Evolutionary conservation across 1,140 invertebrate genomes (phyloP).

Genomic region (Lithobius niger): DNA sequence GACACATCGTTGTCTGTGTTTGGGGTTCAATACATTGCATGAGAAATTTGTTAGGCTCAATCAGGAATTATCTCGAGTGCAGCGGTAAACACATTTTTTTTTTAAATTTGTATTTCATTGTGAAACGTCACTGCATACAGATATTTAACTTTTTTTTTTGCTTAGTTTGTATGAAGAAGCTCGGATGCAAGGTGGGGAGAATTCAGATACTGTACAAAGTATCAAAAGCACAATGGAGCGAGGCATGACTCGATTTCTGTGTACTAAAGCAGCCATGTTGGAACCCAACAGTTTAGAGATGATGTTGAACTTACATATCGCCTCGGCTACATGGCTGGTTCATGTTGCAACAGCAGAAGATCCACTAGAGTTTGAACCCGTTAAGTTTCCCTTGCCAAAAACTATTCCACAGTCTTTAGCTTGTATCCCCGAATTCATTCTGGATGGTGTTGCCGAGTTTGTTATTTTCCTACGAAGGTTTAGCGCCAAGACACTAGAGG

Average conservation of each 20-base stretch:
- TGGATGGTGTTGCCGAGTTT: constrained; percentile 72
- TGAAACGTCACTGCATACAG: background rate
- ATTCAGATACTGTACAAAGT: constrained; percentile 40
- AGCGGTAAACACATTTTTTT: too few relatives aligned
- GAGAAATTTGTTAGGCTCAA: constrained; percentile 52
- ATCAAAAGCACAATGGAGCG: constrained; percentile 48
- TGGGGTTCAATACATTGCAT: constrained; percentile 64
- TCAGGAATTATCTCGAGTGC: constrained; percentile 59
- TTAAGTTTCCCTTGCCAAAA: constrained; percentile 51
- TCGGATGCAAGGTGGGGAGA: constrained; percentile 32
- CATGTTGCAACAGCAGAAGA: constrained; percentile 45
- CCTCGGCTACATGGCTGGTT: constrained; percentile 67
- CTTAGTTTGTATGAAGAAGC: constrained; percentile 45
- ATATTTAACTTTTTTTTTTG: background rate
- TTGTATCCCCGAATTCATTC: constrained; percentile 77
- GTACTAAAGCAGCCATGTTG: constrained; percentile 49
- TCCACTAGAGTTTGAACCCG: constrained; percentile 31
- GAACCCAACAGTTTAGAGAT: constrained; percentile 51
- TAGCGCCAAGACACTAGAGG: constrained; percentile 44
- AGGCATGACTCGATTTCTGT: constrained; percentile 40
- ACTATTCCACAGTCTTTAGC: constrained; percentile 44
- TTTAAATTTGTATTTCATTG: background rate
- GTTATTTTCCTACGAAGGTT: constrained; percentile 55
- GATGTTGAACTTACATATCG: constrained; percentile 58
- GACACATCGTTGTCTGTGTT: constrained; percentile 68